phyloP scores from a whole-genome alignment of 2,888 invertebrate species.

The Euzetes globulus region DNA sequence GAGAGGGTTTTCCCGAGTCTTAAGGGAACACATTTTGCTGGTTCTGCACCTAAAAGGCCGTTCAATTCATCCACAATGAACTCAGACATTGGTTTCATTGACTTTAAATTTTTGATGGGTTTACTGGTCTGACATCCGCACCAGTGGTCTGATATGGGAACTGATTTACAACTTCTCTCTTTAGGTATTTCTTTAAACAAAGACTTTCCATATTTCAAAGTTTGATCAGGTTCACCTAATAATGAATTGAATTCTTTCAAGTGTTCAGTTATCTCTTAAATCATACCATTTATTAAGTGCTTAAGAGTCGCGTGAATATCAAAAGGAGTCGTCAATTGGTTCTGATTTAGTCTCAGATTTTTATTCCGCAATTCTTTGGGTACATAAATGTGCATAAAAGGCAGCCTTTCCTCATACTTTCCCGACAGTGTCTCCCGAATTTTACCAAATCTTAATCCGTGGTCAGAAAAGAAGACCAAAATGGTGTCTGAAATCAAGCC shows the following conservation, averaged over 20 bases:
- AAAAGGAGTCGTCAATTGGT: conserved; percentile 48
- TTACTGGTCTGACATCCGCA: conserved; percentile 44
- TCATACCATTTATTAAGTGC: conserved; percentile 42
- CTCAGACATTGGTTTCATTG: neutral
- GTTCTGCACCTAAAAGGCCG: neutral
- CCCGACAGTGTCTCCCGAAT: conserved; percentile 64
- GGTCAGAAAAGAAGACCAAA: conserved; percentile 70
- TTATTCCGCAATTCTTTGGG: conserved; percentile 45
- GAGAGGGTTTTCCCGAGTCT: neutral
- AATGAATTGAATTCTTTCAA: too few relatives aligned
- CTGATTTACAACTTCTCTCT: conserved; percentile 46
- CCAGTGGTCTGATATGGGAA: conserved; percentile 47
- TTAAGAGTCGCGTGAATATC: conserved; percentile 48
- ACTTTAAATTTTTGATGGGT: neutral
- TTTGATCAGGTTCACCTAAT: too few relatives aligned
- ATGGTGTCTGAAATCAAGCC: conserved; percentile 60
- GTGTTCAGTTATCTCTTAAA: neutral
- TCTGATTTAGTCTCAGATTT: conserved; percentile 44
- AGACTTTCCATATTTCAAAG: conserved; percentile 42
- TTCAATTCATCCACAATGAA: neutral
- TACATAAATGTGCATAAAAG: conserved; percentile 46
- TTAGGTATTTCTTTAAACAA: conserved; percentile 46
- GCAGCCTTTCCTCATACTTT: conserved; percentile 48
- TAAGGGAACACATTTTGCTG: neutral
- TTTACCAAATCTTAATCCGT: conserved; percentile 77